Evolutionary conservation across 2,113 vertebrate genomes (phyloP).

Genomic region (Meriones unguiculatus): DNA sequence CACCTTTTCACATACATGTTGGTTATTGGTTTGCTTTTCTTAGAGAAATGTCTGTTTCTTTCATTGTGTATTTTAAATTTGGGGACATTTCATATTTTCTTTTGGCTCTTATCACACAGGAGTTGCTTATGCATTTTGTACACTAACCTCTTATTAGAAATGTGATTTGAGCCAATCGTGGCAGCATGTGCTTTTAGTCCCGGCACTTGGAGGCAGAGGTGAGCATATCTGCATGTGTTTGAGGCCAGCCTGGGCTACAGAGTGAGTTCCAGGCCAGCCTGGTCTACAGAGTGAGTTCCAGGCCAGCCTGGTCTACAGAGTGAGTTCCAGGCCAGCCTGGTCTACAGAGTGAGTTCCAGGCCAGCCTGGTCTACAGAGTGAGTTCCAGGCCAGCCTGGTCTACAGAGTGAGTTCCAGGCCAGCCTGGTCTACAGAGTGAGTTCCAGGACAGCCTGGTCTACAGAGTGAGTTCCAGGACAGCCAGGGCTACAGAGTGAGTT

Average conservation of each 20-base stretch:
- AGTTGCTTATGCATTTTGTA: not conserved
- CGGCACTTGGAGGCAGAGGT: not conserved
- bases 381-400: not conserved
- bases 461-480: not conserved
- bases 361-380: not conserved
- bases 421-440: not conserved
- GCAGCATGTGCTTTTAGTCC: not conserved
- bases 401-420: no score
- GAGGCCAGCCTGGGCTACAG: not conserved
- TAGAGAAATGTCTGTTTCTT: not conserved
- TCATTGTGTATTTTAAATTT: not conserved
- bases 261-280: not conserved
- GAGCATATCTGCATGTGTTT: not conserved
- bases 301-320: not conserved
- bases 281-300: not conserved
- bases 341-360: not conserved
- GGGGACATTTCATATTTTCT: not conserved
- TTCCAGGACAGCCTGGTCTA: not conserved
- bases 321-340: not conserved
- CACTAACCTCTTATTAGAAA: not conserved
- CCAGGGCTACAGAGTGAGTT: not conserved
- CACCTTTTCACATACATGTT: not conserved
- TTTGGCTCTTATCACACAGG: no score
- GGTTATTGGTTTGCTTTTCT: not conserved
- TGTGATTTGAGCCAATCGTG: not conserved